Evolutionary conservation across 2,113 vertebrate genomes (phyloP), one percentile per base, ranked within the genome.

Genomic region (Eulacestoma nigropectus): DNA sequence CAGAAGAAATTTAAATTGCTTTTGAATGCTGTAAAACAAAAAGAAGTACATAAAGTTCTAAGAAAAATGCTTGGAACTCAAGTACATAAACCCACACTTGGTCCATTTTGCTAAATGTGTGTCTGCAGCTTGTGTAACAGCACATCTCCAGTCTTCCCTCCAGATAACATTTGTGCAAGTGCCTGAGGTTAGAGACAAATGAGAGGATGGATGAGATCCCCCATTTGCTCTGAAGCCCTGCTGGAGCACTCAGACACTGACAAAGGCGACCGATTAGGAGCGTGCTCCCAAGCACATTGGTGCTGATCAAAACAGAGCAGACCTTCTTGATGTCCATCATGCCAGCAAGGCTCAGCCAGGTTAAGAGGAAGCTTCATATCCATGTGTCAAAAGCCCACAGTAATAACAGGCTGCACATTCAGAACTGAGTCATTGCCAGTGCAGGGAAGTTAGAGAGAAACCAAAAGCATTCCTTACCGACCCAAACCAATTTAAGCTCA

Each of bases 211-310:
- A 27, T 18, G 53, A 60, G 56, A 68, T 20, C 30, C n/a, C 32
- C 49, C 35, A 7, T 13, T 1, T 1, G 17, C 17, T 68, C 70
- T 29, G 67, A 49, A 67, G 44, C 37, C 41, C n/a, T 46, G 12
- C 64, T 50, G 75, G 62, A 41, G 32, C 67, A 26, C 56, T 60
- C 52, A 13, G 64, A 4, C 16, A 7, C 35, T 13, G 41, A 18
- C 22, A 69, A 67, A 68, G 56, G 41, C 0, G 0, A 29, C 13
- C 0, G 0, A 21, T 17, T 3, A 22, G 1, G n/a, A 59, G 50
- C 8, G 4, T 7, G 32, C 56, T 89, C 80, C 59, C 56, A 15
- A 17, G 41, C 5, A 81, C 47, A 16, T 6, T 9, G 8, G 12
- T 53, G 64, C 64, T 89, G 76, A 84, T 87, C 76, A 44, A n/a